Percentiles rank a stretch among this genome's conserved stretches.
Conservation (phyloP, 2,113 vertebrate species). For the Equus przewalskii region DNA sequence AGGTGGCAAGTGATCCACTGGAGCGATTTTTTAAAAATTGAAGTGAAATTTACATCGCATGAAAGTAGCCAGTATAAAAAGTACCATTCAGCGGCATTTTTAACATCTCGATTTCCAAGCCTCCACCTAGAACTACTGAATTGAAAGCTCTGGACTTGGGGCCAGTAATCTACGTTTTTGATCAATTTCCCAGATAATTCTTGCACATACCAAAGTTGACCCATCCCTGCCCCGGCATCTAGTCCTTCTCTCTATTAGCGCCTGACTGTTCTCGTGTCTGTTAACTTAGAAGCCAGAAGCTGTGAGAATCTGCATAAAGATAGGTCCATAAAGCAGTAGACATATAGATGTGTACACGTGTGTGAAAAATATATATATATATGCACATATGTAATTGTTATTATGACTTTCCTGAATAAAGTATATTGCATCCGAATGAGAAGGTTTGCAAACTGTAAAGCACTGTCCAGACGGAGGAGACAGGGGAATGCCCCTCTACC, state of each 20-base stretch:
- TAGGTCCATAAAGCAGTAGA: background rate
- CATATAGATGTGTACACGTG: fast-evolving
- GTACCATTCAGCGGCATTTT: background rate
- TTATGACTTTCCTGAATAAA: background rate
- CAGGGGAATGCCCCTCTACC: fast-evolving
- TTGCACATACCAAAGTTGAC: background rate
- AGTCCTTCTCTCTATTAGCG: background rate
- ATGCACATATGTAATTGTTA: too few species aligned
- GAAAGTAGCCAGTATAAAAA: background rate
- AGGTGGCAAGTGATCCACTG: background rate
- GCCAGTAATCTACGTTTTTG: background rate
- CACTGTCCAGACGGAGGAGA: background rate
- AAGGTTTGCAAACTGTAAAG: background rate
- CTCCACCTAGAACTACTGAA: background rate
- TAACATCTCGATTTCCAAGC: background rate
- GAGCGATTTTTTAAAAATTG: background rate
- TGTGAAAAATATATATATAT: fast-evolving
- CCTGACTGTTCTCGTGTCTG: background rate
- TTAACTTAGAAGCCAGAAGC: background rate
- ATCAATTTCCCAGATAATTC: background rate
- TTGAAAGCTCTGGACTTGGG: background rate
- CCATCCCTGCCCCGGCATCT: fast-evolving
- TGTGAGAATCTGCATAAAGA: background rate
- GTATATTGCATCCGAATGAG: background rate
- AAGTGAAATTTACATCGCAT: background rate